Base-by-base conservation (phyloP, 1,140 invertebrate genomes). In the Sitobion miscanthi region DNA sequence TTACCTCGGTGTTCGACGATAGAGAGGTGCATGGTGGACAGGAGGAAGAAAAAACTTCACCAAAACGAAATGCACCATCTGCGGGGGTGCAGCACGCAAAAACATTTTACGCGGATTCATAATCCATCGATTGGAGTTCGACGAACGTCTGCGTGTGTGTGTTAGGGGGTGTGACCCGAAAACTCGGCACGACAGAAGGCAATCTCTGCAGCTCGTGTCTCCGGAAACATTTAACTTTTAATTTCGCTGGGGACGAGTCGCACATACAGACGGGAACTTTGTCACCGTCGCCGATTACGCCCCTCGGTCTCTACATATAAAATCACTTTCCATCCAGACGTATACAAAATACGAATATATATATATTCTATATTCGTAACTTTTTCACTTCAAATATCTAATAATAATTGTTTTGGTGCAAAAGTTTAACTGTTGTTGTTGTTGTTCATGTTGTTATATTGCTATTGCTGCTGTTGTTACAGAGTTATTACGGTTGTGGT, bases 161-260 rank as follows among this genome's bases (percentile, higher is more conserved):
- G 62, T n/a, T 54, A 92, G 77, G 21, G 45, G 47, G 35, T 23
- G 49, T 47, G 45, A 83, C 21, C 35, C 7, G 25, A 54, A 54
- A 49, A 52, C 88, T 49, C 47, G 49, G 77, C 20, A 49, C 11
- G 49, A 17, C n/a, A 93, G 91, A 93, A 93, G 62, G 62, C 14
- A 77, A 77, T 77, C 62, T 77, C 62, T 77, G 62, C 62, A n/a
- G 85, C 47, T 93, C 57, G 85, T 85, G 35, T 85, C 82, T 45
- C 38, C n/a, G n/a, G 83, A 93, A 86, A 82, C 77, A 93, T 93
- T 86, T 93, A 93, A 93, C 91, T 93, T 93, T 93, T 85, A 86
- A 52, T 93, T 52, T 93, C 82, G 25, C 77, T 54, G 47, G 91
- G 49, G 91, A 93, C 82, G 42, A 86, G 82, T 25, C 52, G 23